These are phyloP conservation scores for Mycetomoellerius zeteki DNA, from an alignment of 1,140 invertebrate species.

Conservation along the genomic window DNA sequence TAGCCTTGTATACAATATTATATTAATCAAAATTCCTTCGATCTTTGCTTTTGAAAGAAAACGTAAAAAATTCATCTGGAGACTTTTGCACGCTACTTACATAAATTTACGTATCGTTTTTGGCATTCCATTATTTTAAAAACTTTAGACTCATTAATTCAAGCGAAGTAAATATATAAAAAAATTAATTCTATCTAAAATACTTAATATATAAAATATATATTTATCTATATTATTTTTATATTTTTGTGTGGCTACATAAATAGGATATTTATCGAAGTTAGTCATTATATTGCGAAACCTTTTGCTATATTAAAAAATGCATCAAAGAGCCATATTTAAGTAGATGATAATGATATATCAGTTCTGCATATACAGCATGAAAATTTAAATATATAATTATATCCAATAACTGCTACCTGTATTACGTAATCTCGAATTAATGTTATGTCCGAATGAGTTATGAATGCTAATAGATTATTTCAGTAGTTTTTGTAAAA, in stretches of 20 bases:
- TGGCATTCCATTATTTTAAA: too few species aligned
- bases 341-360: neutral
- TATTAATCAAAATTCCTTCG: too few species aligned
- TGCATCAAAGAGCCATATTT: neutral
- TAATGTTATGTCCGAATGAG: neutral
- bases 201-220: neutral
- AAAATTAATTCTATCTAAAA: neutral
- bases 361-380: neutral
- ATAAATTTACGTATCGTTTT: too few species aligned
- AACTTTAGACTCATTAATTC: neutral
- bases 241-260: neutral
- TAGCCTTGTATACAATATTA: too few species aligned
- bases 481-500: too few species aligned
- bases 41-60: too few species aligned
- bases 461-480: constrained; percentile 30
- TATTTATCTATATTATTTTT: neutral
- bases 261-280: neutral
- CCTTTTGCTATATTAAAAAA: neutral
- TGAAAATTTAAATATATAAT: constrained; percentile 46
- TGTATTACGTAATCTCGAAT: constrained; percentile 36
- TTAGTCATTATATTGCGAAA: neutral
- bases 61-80: too few species aligned
- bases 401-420: constrained; percentile 11
- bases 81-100: too few species aligned
- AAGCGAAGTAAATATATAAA: neutral